Evolutionary conservation across 1,140 invertebrate genomes (phyloP), one percentile per base, ranked within the genome.

Genomic region (Papilio aristodemus): DNA sequence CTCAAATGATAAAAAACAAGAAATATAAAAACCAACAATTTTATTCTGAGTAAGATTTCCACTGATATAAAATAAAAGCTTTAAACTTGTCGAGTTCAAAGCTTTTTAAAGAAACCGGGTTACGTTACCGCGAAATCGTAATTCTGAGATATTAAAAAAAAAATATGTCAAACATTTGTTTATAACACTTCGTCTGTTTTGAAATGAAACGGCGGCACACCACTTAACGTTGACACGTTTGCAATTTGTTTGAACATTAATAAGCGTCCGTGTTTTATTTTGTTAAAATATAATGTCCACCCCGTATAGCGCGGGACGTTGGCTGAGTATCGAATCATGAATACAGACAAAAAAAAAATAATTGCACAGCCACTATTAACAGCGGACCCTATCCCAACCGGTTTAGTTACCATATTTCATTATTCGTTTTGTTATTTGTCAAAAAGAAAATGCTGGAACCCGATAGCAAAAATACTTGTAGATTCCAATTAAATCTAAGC

Each of bases 161-260:
- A 54, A 54, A 54, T 54, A 54, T 54, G 46, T 54, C 46, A 54
- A 54, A 54, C 46, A 54, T 54, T 54, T 54, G 46, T 54, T 54
- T 54, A 54, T 54, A 54, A 54, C 46, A 54, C 46, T 54, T 54
- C 46, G 46, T 9, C 19, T 54, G 46, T 54, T 54, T 54, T 54
- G 8, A 54, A 54, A 54, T 25, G 46, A 54, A 54, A 25, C 19
- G 46, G 19, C 19, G 46, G 19, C 19, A 54, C 22, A 54, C 46
- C 46, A 54, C 46, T 54, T 54, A 54, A 54, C 19, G 46, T 54
- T 54, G 46, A 54, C 46, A 54, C 46, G 46, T 11, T 8, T 0
- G 46, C 46, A 54, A 54, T 54, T 54, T 54, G 46, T 54, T 54
- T 13, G 17, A 54, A 54, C 46, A 10, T 54, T 54, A 54, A 54